These are phyloP conservation scores for Helicoverpa assulta DNA, from an alignment of 2,888 invertebrate species.

Conservation along the genomic window DNA sequence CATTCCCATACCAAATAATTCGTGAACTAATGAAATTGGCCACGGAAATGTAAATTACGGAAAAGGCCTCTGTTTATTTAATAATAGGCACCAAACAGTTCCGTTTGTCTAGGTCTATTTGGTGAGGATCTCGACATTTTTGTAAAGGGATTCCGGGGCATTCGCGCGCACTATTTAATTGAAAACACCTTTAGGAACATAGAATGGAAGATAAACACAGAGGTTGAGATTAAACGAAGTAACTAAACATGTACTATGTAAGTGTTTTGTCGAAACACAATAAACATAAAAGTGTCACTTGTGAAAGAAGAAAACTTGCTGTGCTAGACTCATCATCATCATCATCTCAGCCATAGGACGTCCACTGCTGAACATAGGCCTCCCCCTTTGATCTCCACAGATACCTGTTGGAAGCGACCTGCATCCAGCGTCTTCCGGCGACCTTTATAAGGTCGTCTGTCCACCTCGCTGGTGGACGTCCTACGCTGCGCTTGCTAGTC, in stretches of 20 bases:
- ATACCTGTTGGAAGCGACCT: too few relatives aligned
- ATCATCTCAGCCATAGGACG: too few relatives aligned
- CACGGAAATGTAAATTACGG: slow-evolving; percentile 73
- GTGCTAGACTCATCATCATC: too few relatives aligned
- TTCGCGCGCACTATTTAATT: slow-evolving; percentile 45
- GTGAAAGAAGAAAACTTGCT: too few relatives aligned
- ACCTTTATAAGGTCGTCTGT: too few relatives aligned
- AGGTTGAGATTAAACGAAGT: background rate
- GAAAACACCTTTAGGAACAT: slow-evolving; percentile 29
- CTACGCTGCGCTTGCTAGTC: too few relatives aligned
- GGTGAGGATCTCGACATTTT: slow-evolving; percentile 69
- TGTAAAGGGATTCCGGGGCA: slow-evolving; percentile 55
- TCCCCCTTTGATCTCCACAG: too few relatives aligned
- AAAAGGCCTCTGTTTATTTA: slow-evolving; percentile 74
- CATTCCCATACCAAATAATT: slow-evolving; percentile 63
- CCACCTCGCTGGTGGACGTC: too few relatives aligned
- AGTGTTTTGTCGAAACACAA: background rate
- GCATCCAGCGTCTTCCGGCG: too few relatives aligned
- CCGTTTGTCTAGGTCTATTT: slow-evolving; percentile 74
- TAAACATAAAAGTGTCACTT: background rate
- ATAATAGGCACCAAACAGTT: slow-evolving; percentile 72
- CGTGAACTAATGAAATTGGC: slow-evolving; percentile 72
- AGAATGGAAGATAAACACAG: slow-evolving; percentile 5
- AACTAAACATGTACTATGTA: background rate
- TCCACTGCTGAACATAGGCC: too few relatives aligned